Base-by-base conservation (phyloP, 1,140 invertebrate genomes). In the Nymphalis io region DNA sequence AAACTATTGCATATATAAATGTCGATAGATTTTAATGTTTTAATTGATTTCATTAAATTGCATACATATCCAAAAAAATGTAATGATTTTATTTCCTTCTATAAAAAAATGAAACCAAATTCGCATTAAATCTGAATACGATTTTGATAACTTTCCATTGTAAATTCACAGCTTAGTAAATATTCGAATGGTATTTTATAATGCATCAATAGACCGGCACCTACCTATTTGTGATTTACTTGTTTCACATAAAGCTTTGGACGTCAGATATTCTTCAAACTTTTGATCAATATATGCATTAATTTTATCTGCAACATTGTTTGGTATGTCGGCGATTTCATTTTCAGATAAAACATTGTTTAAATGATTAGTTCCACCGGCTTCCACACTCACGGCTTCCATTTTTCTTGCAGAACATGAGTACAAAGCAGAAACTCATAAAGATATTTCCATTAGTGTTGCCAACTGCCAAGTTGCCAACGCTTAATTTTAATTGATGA, bases 261-360 rank as follows among this genome's bases (percentile, higher is more conserved):
- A 93, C n/a, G 94, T 95, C 44, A 95, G 92, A 51, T 93, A 95
- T 85, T 95, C 94, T 77, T 95, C 94, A 75, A 95, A 94, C 85
- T 94, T 94, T 68, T 93, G 89, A 40, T 93, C 94, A 68, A 95
- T 93, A 78, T 93, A 94, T 2, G 80, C 79, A 69, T 94, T 93
- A 42, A 96, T 91, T 87, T 96, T 96, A 60, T 91, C 74, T 20
- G 82, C 80, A 71, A 89, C 66, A 21, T 67, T 65, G 68, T 79
- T 79, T 13, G 88, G 80, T 73, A 92, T 72, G 71, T 70, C 81
- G 46, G 80, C 76, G 62, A 90, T 72, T 85, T 92, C 90, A 68
- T 81, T 72, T 76, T 89, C 80, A 61, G 90, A 89, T 83, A 92
- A 85, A 78, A 87, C 85, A 88, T 90, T 81, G 60, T 86, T 64